phyloP scores from a whole-genome alignment of 2,888 invertebrate species.

The Diaphora mendica region DNA sequence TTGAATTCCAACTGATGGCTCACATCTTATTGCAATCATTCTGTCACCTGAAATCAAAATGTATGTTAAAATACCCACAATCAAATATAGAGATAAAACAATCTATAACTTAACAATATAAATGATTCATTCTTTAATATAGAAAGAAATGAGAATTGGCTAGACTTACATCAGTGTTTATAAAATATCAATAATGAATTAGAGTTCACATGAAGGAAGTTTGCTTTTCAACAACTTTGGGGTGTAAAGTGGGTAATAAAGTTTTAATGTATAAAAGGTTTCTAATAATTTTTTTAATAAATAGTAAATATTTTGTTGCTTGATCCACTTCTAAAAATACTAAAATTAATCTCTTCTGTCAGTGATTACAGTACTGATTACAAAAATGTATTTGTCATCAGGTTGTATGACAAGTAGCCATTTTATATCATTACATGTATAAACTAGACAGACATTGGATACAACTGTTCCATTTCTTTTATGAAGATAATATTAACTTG shows the following conservation, averaged over 20 bases:
- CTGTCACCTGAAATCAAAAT: conserved; percentile 85
- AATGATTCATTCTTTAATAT: conserved; percentile 5
- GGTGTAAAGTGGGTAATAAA: neutral
- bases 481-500: neutral
- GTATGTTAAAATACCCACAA: neutral
- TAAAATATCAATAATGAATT: no score
- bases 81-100: neutral
- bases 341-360: neutral
- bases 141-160: neutral
- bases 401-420: neutral
- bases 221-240: neutral
- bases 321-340: neutral
- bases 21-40: conserved; percentile 96
- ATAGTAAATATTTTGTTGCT: neutral
- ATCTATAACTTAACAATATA: neutral
- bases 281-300: neutral
- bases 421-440: conserved; percentile 3
- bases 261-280: neutral
- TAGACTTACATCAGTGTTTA: neutral
- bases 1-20: conserved; percentile 95
- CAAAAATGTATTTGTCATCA: conserved; percentile 7
- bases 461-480: neutral
- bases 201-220: no score
- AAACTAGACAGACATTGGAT: neutral
- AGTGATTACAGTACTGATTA: conserved; percentile 9